phyloP scores from a whole-genome alignment of 2,888 invertebrate genomes.

The Phragmatobia fuliginosa region DNA sequence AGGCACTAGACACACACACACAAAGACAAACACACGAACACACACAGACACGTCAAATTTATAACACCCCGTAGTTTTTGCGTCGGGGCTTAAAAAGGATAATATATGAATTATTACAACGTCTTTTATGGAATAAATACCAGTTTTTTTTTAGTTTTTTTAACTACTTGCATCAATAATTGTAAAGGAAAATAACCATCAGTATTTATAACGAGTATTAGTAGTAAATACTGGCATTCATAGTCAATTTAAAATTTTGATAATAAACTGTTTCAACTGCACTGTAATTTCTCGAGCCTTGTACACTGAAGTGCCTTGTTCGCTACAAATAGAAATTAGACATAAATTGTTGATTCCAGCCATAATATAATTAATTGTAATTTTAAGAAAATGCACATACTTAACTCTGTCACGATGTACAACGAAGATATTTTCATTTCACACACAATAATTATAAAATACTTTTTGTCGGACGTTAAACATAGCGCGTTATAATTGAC shows the following conservation, averaged over 20 bases:
- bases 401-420: not conserved
- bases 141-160: no score
- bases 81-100: no score
- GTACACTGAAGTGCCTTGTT: slow-evolving; percentile 32
- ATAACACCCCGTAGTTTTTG: no score
- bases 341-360: slow-evolving; percentile 12
- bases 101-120: no score
- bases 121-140: no score
- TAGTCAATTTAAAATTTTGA: slow-evolving; percentile 4
- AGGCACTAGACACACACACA: no score
- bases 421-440: slow-evolving; percentile 16
- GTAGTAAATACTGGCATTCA: slow-evolving; percentile 13
- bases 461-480: not conserved
- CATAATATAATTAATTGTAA: slow-evolving; percentile 8
- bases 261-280: slow-evolving; percentile 1
- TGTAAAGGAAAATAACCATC: not conserved
- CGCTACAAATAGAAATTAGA: slow-evolving; percentile 15
- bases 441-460: not conserved
- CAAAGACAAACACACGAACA: no score
- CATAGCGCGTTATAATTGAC: not conserved
- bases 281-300: slow-evolving; percentile 14
- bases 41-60: no score
- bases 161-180: not conserved
- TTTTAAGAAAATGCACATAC: not conserved
- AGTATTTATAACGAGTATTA: not conserved